These are phyloP conservation scores for Steatocranus sp. DNA, from an alignment of 2,797 vertebrate species.

Conservation along the genomic window DNA sequence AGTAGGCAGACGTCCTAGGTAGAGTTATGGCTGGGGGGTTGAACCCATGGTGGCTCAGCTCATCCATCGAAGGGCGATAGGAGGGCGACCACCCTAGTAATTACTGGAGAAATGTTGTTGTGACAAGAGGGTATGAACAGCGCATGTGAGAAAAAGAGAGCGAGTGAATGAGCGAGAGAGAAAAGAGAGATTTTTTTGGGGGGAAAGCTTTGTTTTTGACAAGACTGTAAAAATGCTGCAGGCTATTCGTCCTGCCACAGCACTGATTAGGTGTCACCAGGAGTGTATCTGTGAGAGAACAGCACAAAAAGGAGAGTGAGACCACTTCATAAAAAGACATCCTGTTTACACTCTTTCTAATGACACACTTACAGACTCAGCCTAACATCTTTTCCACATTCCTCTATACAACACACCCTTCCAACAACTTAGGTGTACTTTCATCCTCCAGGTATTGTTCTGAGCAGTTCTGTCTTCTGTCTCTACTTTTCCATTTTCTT, in stretches of 20 bases:
- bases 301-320: conserved; percentile 28
- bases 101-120: conserved; percentile 80
- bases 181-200: conserved; percentile 54
- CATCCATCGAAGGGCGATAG: conserved; percentile 76
- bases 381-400: neutral
- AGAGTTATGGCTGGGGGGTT: conserved; percentile 78
- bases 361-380: conserved; percentile 49
- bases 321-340: conserved; percentile 46
- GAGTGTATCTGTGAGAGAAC: conserved; percentile 37
- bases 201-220: conserved; percentile 76
- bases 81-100: conserved; percentile 74
- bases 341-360: conserved; percentile 57
- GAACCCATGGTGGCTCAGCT: conserved; percentile 67
- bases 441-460: neutral
- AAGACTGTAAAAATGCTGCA: conserved; percentile 65
- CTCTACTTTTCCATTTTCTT: neutral
- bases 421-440: neutral
- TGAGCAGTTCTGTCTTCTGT: neutral
- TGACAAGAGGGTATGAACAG: conserved; percentile 66
- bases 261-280: conserved; percentile 74
- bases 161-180: conserved; percentile 1
- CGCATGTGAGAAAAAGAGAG: neutral
- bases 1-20: conserved; percentile 48
- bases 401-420: neutral
- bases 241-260: conserved; percentile 71